These are phyloP conservation scores for Misgurnus anguillicaudatus DNA, from an alignment of 2,113 vertebrate genomes.

Conservation along the genomic window DNA sequence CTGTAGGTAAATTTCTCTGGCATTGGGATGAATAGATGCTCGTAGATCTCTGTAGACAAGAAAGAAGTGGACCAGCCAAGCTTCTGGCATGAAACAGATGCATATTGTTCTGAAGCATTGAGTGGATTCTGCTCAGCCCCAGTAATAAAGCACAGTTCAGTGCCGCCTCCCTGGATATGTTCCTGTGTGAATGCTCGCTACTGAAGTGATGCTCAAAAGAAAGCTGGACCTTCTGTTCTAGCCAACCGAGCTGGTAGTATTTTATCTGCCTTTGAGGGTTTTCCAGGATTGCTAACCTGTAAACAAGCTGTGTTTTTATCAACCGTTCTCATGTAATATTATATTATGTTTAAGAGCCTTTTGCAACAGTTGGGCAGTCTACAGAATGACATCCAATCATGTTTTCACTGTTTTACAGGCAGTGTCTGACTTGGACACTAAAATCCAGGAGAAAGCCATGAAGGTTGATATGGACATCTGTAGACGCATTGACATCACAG, in stretches of 20 bases:
- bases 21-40: not conserved
- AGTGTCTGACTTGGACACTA: slow-evolving; percentile 90
- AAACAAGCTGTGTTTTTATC: not conserved
- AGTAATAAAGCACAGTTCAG: slow-evolving; percentile 40
- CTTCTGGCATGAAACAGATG: slow-evolving; percentile 21
- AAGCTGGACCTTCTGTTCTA: not conserved
- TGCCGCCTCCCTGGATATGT: slow-evolving; percentile 12
- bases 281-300: not conserved
- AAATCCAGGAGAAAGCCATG: slow-evolving; percentile 94
- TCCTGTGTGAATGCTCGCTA: not conserved
- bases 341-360: no score
- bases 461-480: slow-evolving; percentile 95
- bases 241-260: not conserved
- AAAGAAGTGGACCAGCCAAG: not conserved
- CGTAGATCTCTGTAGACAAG: slow-evolving; percentile 20
- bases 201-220: slow-evolving; percentile 16
- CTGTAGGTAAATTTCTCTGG: slow-evolving; percentile 14
- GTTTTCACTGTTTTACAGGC: slow-evolving; percentile 69
- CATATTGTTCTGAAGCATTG: slow-evolving; percentile 38
- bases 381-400: no score
- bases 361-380: no score
- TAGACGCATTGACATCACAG: slow-evolving; percentile 89
- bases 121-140: slow-evolving; percentile 8
- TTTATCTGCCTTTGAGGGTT: slow-evolving; percentile 8
- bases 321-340: no score